Evolutionary conservation across 2,797 vertebrate species (phyloP).

Genomic region (Syngnathus rostellatus): DNA sequence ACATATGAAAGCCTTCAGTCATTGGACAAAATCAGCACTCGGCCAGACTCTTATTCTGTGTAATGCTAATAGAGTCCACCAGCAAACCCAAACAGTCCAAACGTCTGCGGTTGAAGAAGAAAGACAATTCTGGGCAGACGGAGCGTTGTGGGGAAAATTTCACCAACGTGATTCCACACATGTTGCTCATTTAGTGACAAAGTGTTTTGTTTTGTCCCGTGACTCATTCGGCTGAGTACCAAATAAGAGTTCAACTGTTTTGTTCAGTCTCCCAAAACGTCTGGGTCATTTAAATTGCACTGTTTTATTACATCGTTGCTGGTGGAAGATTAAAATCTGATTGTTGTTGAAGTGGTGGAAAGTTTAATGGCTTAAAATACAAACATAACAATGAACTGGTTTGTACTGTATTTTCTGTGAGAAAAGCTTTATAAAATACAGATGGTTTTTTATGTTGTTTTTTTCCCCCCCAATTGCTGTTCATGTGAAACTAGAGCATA

Average conservation of each 20-base stretch:
- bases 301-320: not conserved
- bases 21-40: not conserved
- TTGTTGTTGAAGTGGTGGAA: not conserved
- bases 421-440: not conserved
- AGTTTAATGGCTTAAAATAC: not conserved
- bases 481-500: not conserved
- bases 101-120: not conserved
- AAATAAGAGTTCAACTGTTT: not conserved
- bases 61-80: not conserved
- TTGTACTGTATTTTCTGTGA: not conserved
- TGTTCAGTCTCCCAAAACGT: not conserved
- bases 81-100: not conserved
- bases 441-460: not conserved
- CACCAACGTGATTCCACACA: not conserved
- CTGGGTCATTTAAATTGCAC: not conserved
- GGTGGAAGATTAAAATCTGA: not conserved
- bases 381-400: not conserved
- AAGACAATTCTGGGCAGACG: not conserved
- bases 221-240: not conserved
- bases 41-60: not conserved
- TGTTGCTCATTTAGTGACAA: not conserved
- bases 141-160: not conserved
- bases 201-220: not conserved
- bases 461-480: not conserved
- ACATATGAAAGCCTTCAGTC: no score